Conservation (phyloP, 2,888 invertebrate species). For the Flabesymbios commensalis region DNA sequence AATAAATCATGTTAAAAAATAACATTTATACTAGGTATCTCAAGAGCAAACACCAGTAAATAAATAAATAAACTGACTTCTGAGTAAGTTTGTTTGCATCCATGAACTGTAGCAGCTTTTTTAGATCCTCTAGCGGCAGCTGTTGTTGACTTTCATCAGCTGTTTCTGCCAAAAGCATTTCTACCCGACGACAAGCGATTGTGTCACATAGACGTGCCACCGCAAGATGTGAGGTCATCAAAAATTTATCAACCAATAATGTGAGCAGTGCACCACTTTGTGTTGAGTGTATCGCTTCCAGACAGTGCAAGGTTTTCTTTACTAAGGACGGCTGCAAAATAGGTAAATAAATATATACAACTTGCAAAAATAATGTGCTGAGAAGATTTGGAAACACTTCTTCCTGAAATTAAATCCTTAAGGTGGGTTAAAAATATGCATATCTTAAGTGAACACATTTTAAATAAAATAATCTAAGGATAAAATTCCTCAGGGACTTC, state of each 20-base stretch:
- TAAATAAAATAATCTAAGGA: no score
- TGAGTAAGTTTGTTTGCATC: constrained; percentile 63
- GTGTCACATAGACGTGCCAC: constrained; percentile 73
- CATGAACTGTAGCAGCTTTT: constrained; percentile 70
- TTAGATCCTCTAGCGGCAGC: constrained; percentile 72
- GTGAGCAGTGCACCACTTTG: constrained; percentile 76
- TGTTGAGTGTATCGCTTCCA: constrained; percentile 69
- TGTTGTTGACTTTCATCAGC: constrained; percentile 67
- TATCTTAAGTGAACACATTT: no score
- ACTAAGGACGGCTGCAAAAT: constrained; percentile 70
- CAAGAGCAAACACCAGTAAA: no score
- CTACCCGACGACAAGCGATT: constrained; percentile 72
- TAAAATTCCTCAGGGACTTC: no score
- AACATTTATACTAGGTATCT: no score
- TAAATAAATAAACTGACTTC: constrained; percentile 64
- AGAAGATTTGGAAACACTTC: no score
- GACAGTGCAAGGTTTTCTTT: constrained; percentile 71
- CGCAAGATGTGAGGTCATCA: constrained; percentile 73
- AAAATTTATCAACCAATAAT: constrained; percentile 69
- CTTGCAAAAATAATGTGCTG: no score
- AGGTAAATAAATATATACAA: constrained; percentile 21
- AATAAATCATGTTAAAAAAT: no score
- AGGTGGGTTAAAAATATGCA: no score
- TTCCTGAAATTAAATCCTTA: no score
- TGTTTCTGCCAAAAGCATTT: constrained; percentile 70